Percentiles rank a stretch among this genome's conserved stretches.
Evolutionary conservation across 53 echinoderm and acorn worm genomes (phyloP).

Genomic region (Luidia sarsii): DNA sequence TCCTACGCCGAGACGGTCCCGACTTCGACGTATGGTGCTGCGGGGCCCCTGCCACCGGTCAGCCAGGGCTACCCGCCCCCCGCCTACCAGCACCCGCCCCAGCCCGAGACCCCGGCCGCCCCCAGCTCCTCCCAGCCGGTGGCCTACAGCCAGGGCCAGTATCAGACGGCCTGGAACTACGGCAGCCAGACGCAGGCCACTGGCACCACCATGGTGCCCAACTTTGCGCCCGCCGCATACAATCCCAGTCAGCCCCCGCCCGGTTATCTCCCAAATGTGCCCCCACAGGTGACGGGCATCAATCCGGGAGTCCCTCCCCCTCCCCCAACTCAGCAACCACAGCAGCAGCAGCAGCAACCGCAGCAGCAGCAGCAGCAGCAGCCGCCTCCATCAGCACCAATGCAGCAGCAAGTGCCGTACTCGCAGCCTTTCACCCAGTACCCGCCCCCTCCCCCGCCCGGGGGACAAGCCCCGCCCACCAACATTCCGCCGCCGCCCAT

Average conservation of each 20-base stretch:
- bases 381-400: conserved; percentile 38
- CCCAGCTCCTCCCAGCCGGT: conserved; percentile 43
- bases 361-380: background rate
- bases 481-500: conserved; percentile 51
- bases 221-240: conserved; percentile 26
- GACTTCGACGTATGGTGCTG: conserved; percentile 27
- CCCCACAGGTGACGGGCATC: conserved; percentile 33
- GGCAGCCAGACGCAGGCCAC: conserved; percentile 12
- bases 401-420: conserved; percentile 51
- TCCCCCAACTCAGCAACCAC: conserved; percentile 24
- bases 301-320: conserved; percentile 21
- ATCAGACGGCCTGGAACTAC: conserved; percentile 27
- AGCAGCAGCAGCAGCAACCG: no score
- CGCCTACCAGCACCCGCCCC: background rate
- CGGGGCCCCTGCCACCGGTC: conserved; percentile 9
- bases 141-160: conserved; percentile 33
- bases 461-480: conserved; percentile 37
- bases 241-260: conserved; percentile 46
- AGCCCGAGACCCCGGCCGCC: background rate
- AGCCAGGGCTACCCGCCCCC: conserved; percentile 43
- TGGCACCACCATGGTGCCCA: conserved; percentile 1
- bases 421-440: conserved; percentile 47
- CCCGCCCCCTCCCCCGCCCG: conserved; percentile 57
- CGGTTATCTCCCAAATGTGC: conserved; percentile 23
- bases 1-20: conserved; percentile 29